Evolutionary conservation across 2,113 vertebrate genomes (phyloP).

Genomic region (Lepisosteus oculatus): DNA sequence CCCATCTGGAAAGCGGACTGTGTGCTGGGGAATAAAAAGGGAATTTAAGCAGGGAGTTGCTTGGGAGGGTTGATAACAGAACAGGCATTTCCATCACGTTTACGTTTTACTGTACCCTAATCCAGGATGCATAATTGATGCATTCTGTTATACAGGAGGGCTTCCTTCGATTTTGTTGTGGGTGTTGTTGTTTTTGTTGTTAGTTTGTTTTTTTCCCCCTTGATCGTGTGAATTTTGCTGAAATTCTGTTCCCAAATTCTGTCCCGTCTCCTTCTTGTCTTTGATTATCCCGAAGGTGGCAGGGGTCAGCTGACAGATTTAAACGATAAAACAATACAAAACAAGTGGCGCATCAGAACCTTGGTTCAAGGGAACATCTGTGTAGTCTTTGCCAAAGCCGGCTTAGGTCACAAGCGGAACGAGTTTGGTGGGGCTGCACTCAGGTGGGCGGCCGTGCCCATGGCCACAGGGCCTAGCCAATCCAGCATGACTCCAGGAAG

Average conservation of each 20-base stretch:
- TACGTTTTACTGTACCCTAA: constrained; percentile 33
- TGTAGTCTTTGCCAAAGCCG: too few species aligned
- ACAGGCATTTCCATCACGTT: constrained; percentile 30
- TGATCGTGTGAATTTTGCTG: constrained; percentile 22
- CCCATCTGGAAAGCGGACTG: constrained; percentile 84
- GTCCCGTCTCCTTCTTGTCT: neutral
- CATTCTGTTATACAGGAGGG: constrained; percentile 16
- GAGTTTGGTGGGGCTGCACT: too few species aligned
- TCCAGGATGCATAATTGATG: constrained; percentile 47
- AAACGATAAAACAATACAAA: too few species aligned
- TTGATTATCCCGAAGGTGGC: too few species aligned
- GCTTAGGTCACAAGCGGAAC: too few species aligned
- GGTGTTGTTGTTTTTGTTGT: constrained; percentile 6
- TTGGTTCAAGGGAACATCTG: too few species aligned
- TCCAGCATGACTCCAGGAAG: too few species aligned
- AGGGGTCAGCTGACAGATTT: too few species aligned
- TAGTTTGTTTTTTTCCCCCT: neutral
- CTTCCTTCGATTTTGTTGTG: constrained; percentile 15
- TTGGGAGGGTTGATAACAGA: constrained; percentile 42
- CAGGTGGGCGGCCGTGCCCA: too few species aligned
- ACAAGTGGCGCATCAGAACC: too few species aligned
- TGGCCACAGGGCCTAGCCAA: too few species aligned
- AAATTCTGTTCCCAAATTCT: neutral
- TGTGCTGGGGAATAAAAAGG: constrained; percentile 64
- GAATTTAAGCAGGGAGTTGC: constrained; percentile 60